phyloP scores from a whole-genome alignment of 2,888 invertebrate genomes.

The Diabrotica balteata region DNA sequence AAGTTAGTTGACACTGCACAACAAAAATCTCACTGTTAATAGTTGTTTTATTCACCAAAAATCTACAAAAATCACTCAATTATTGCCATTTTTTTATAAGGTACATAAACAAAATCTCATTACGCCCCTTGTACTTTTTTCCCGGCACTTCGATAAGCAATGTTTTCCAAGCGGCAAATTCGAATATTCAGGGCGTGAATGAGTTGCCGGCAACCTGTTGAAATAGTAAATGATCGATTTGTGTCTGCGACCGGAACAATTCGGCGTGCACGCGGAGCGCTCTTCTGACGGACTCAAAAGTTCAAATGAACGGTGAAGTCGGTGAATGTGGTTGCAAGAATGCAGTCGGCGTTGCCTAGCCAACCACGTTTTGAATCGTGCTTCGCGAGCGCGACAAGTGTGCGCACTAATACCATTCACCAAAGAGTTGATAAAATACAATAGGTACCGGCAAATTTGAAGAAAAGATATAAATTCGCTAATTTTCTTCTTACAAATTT shows the following conservation, averaged over 20 bases:
- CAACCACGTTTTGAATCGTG: constrained; percentile 25
- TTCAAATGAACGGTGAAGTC: constrained; percentile 20
- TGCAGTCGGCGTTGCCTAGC: constrained; percentile 22
- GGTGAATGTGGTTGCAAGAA: constrained; percentile 20
- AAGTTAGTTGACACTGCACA: constrained; percentile 11
- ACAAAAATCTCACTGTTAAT: constrained; percentile 6
- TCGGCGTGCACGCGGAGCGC: constrained; percentile 8
- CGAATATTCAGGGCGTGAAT: constrained; percentile 21
- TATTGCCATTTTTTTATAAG: constrained; percentile 5
- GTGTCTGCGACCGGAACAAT: constrained; percentile 12
- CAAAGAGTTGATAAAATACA: not conserved
- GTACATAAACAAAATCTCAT: constrained; percentile 16
- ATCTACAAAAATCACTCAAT: constrained; percentile 10
- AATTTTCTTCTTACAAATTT: no score
- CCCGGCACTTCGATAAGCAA: constrained; percentile 9
- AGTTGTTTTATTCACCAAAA: not conserved
- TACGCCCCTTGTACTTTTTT: constrained; percentile 23
- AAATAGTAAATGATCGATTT: constrained; percentile 20
- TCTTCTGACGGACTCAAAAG: constrained; percentile 9
- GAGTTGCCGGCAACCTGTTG: constrained; percentile 35
- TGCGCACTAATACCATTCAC: constrained; percentile 9
- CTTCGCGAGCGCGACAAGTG: constrained; percentile 15
- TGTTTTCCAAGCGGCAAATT: constrained; percentile 13
- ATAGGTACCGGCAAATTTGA: no score
- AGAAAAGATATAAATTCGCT: no score